Percentiles rank a stretch among this genome's conserved stretches.
These are phyloP conservation scores for Osmerus eperlanus DNA, from an alignment of 2,113 vertebrate genomes.

Conservation along the genomic window DNA sequence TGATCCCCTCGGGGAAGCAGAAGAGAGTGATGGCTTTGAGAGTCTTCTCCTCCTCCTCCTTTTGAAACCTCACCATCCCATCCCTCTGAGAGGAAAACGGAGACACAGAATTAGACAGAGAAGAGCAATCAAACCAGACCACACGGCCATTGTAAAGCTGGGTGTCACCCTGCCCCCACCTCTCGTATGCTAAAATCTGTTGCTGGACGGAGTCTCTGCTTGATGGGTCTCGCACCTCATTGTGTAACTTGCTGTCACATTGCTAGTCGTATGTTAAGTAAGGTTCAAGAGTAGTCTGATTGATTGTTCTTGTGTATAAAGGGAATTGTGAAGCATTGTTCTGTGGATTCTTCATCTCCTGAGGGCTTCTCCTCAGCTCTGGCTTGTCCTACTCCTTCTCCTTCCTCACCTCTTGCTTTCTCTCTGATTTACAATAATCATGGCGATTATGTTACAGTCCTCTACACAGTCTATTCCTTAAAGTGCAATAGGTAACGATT, in stretches of 20 bases:
- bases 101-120: background rate
- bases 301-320: background rate
- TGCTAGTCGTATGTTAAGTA: background rate
- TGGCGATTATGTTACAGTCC: background rate
- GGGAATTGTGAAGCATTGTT: background rate
- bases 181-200: too few relatives aligned
- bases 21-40: conserved; percentile 90
- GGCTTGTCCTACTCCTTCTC: background rate
- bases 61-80: conserved; percentile 83
- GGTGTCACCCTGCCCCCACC: too few relatives aligned
- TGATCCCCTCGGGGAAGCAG: conserved; percentile 91
- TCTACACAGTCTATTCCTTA: background rate
- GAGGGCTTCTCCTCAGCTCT: too few relatives aligned
- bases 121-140: background rate
- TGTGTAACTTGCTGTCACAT: too few relatives aligned
- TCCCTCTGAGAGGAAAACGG: conserved; percentile 72
- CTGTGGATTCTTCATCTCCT: background rate
- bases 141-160: too few relatives aligned
- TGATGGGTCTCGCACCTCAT: too few relatives aligned
- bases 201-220: too few relatives aligned
- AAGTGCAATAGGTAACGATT: too few relatives aligned
- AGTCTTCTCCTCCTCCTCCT: conserved; percentile 89
- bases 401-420: background rate
- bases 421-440: background rate
- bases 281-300: background rate